Evolutionary conservation across 2,797 vertebrate genomes (phyloP).

Genomic region (Catharus ustulatus): DNA sequence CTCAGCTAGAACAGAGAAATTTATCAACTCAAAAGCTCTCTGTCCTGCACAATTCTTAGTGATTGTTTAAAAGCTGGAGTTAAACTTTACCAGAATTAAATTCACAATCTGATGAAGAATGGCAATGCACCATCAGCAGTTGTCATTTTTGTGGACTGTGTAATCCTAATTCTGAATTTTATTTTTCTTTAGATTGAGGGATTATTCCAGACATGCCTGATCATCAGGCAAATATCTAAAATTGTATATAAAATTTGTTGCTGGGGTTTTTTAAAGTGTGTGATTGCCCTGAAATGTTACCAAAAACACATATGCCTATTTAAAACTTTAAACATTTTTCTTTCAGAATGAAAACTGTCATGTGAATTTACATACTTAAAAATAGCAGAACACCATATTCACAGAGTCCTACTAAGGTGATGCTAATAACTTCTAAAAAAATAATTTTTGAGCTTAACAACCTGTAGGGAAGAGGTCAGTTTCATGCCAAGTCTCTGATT

Average conservation of each 20-base stretch:
- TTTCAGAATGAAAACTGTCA: background rate
- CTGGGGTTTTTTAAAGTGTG: rapidly evolving
- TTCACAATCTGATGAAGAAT: background rate
- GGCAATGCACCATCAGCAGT: background rate
- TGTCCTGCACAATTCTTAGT: background rate
- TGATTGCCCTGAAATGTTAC: background rate
- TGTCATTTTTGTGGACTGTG: background rate
- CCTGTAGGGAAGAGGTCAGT: background rate
- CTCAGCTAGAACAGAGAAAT: background rate
- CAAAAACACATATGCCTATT: background rate
- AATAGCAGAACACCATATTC: background rate
- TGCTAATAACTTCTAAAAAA: background rate
- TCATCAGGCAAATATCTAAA: background rate
- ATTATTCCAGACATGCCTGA: background rate
- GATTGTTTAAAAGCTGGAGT: background rate
- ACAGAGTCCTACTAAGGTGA: background rate
- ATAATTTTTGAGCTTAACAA: background rate
- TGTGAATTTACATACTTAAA: background rate
- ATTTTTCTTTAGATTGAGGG: background rate
- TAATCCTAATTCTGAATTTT: background rate
- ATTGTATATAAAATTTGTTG: background rate
- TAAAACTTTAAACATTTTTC: background rate
- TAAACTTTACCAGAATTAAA: background rate
- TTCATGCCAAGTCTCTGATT: background rate
- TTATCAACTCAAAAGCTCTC: background rate